These are phyloP conservation scores for Amphimallon solstitiale DNA, from an alignment of 2,888 invertebrate genomes.

Conservation along the genomic window DNA sequence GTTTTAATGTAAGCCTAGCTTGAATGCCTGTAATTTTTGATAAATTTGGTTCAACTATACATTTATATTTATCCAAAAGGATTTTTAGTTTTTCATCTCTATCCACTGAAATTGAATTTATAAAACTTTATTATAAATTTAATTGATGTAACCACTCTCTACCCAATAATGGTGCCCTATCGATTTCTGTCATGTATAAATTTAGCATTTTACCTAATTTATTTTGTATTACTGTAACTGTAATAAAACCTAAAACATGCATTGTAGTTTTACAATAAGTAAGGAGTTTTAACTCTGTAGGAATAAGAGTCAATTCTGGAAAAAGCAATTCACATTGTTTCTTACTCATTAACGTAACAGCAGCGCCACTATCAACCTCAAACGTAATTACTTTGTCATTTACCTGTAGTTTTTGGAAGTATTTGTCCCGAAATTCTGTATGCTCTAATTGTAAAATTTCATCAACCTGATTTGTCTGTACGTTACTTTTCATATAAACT, in stretches of 20 bases:
- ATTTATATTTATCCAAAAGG: slow-evolving; percentile 30
- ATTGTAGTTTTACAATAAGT: slow-evolving; percentile 40
- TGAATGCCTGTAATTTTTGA: slow-evolving; percentile 35
- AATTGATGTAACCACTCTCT: slow-evolving; percentile 48
- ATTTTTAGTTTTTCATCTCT: slow-evolving; percentile 16
- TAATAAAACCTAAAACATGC: slow-evolving; percentile 39
- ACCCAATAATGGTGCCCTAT: slow-evolving; percentile 47
- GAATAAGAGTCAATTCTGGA: not conserved
- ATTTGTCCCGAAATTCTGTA: slow-evolving; percentile 35
- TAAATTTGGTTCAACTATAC: slow-evolving; percentile 34
- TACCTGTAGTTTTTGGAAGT: slow-evolving; percentile 18
- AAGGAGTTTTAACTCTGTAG: slow-evolving; percentile 36
- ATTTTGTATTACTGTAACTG: slow-evolving; percentile 30
- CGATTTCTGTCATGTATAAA: slow-evolving; percentile 43
- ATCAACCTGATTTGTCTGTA: slow-evolving; percentile 2
- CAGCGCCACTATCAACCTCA: slow-evolving; percentile 47
- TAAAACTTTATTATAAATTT: slow-evolving; percentile 41
- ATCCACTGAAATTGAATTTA: not conserved
- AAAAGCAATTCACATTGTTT: slow-evolving; percentile 7
- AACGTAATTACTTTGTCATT: slow-evolving; percentile 32
- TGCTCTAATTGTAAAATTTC: slow-evolving; percentile 31
- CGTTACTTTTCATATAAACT: slow-evolving; percentile 26
- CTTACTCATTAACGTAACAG: slow-evolving; percentile 35
- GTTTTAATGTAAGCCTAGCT: slow-evolving; percentile 40
- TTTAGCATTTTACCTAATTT: slow-evolving; percentile 33